Evolutionary conservation across 2,797 vertebrate species (phyloP), one percentile per base, ranked within the genome.

Genomic region (Xerus rutilus): DNA sequence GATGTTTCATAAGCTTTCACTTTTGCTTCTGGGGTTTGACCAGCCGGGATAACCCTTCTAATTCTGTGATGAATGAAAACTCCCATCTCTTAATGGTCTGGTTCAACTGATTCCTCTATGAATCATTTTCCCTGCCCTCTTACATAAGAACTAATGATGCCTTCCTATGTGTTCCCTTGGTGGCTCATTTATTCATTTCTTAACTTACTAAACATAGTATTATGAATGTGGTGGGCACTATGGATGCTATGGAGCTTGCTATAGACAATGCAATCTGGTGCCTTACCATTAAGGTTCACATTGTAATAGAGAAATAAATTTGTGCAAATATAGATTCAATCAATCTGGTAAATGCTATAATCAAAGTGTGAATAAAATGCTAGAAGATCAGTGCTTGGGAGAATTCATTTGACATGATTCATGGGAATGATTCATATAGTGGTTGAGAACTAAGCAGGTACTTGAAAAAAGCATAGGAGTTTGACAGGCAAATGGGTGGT

Each of bases 371-470:
- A 96, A 96, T 95, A 94, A 93, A 79, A 92, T 96, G 76, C n/a
- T 93, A 17, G 89, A 96, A 96, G 77, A 95, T 87, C 69, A 90
- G 88, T 89, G 62, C n/a, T 95, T 96, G n/a, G 86, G 94, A 91
- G 76, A 95, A 93, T 95, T 98, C 96, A 97, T 94, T 93, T 98
- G 93, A 96, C 79, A 74, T 97, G 96, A 97, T 94, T 97, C 95
- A 94, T 85, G 91, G 88, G 94, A 96, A 47, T 97, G 95, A 98
- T 87, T 97, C 96, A 97, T 65, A 89, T 89, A 95, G 91, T 62
- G 10, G 47, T 81, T 96, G 96, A 89, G 91, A 93, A 96, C 88
- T 96, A 79, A 96, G 86, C 83, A 96, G 94, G 86, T 86, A 86
- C 83, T 96, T 96, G 86, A 84, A 89, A 97, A 96, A 95, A 52